Evolutionary conservation across 2,888 invertebrate genomes (phyloP).

Genomic region (Eupithecia subfuscata): DNA sequence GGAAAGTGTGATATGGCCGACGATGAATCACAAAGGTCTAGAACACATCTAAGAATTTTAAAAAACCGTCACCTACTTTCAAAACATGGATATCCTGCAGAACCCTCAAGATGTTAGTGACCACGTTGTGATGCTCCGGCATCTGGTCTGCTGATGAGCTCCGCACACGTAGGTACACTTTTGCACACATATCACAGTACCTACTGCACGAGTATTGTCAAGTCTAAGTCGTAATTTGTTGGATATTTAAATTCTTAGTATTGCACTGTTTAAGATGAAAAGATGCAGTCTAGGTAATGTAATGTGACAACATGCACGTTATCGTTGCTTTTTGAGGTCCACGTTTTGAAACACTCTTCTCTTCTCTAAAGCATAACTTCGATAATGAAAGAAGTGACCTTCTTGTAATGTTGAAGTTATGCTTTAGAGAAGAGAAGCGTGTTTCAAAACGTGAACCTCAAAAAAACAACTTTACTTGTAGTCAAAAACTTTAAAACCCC

Average conservation of each 20-base stretch:
- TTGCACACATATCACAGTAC: background rate
- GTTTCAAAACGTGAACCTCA: background rate
- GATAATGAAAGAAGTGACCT: no score
- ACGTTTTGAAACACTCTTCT: no score
- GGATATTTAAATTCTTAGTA: no score
- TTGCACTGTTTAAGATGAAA: background rate
- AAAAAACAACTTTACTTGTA: background rate
- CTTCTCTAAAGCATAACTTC: no score
- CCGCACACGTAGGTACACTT: background rate
- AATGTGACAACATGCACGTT: no score
- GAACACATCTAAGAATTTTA: background rate
- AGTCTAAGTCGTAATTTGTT: background rate
- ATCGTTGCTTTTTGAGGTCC: no score
- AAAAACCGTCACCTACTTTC: constrained; percentile 9
- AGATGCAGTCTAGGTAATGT: background rate
- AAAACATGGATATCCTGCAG: constrained; percentile 8
- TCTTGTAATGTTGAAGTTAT: no score
- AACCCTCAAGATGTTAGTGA: background rate
- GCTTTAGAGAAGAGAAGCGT: no score
- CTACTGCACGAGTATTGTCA: background rate
- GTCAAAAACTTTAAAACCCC: background rate
- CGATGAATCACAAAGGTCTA: no score
- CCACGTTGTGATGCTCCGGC: background rate
- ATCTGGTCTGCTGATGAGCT: background rate
- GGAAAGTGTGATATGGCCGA: no score